These are phyloP conservation scores for Epicampocera succincta DNA, from an alignment of 2,888 invertebrate genomes.

Conservation along the genomic window DNA sequence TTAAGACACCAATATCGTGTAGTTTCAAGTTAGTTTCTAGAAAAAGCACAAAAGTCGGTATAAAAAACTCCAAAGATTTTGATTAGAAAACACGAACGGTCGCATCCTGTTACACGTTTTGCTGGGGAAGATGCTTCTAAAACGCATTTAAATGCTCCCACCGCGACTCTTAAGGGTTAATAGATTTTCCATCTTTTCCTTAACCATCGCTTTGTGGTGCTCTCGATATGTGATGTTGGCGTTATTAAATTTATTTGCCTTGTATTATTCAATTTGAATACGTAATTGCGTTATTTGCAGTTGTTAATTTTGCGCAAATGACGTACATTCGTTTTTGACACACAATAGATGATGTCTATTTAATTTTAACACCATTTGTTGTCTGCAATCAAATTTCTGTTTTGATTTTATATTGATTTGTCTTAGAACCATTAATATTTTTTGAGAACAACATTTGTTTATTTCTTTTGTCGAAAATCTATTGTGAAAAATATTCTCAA, in stretches of 20 bases:
- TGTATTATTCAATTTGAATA: slow-evolving; percentile 11
- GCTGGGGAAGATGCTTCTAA: too few species aligned
- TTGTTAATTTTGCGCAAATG: slow-evolving; percentile 18
- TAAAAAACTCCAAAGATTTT: too few species aligned
- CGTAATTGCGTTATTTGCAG: slow-evolving; percentile 4
- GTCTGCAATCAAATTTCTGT: background rate
- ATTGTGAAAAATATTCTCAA: too few species aligned
- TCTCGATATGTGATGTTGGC: background rate
- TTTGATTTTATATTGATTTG: slow-evolving; percentile 10
- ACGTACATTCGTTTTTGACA: slow-evolving; percentile 12
- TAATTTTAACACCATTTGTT: background rate
- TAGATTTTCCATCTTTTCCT: background rate
- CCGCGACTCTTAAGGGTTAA: background rate
- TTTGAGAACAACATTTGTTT: too few species aligned
- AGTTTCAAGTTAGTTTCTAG: background rate
- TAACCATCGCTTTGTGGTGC: too few species aligned
- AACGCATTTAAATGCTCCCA: background rate
- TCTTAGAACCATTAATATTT: too few species aligned
- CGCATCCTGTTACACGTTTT: too few species aligned
- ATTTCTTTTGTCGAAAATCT: too few species aligned
- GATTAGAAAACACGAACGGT: too few species aligned
- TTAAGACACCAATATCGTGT: background rate
- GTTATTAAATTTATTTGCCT: slow-evolving; percentile 11
- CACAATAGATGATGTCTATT: slow-evolving; percentile 16
- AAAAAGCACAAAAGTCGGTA: too few species aligned